These are phyloP conservation scores for Kradibia gibbosae DNA, from an alignment of 1,140 invertebrate genomes.

Conservation along the genomic window DNA sequence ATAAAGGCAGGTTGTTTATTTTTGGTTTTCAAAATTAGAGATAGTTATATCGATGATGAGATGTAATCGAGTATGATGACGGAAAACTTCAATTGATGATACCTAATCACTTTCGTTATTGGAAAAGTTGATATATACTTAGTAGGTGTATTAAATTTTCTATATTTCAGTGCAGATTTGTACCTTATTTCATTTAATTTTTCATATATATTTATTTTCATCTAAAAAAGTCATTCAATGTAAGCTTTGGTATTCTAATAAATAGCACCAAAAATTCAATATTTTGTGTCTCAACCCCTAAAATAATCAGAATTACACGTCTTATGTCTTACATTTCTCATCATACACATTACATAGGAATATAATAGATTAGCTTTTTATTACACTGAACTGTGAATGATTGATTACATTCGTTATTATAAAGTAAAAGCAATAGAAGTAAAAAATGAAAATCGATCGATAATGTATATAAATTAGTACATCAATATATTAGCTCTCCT, in stretches of 20 bases:
- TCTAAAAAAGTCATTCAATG: too few relatives aligned
- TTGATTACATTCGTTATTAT: not conserved
- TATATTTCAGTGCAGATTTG: too few relatives aligned
- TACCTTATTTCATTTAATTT: too few relatives aligned
- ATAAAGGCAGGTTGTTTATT: not conserved
- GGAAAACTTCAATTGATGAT: not conserved
- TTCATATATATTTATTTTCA: too few relatives aligned
- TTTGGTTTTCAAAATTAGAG: slow-evolving; percentile 6
- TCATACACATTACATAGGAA: not conserved
- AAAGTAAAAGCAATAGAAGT: not conserved
- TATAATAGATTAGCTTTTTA: not conserved
- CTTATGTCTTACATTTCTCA: not conserved
- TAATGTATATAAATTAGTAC: not conserved
- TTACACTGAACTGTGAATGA: too few relatives aligned
- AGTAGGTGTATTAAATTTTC: too few relatives aligned
- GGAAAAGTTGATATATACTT: not conserved
- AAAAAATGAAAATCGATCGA: not conserved
- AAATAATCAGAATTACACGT: not conserved
- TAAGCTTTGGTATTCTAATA: not conserved
- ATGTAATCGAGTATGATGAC: not conserved
- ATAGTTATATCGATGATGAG: not conserved
- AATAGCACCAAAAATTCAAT: not conserved
- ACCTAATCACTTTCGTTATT: not conserved
- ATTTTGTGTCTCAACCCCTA: too few relatives aligned
- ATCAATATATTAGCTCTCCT: not conserved